A percentile compares a stretch with the other conserved stretches of the same genome.
Conservation (phyloP, 1,140 invertebrate genomes). For the Mercenaria mercenaria region DNA sequence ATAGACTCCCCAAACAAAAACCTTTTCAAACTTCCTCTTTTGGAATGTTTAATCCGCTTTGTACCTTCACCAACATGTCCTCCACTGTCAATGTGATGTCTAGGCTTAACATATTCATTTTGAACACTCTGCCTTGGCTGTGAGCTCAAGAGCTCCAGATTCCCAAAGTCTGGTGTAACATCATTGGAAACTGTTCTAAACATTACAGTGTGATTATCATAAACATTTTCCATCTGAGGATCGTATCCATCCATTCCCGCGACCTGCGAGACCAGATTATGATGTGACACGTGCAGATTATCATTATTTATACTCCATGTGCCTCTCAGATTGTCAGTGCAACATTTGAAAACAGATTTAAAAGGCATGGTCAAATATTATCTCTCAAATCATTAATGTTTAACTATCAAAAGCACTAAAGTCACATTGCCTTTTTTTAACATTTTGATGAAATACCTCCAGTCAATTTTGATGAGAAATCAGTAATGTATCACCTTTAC, state of each 20-base stretch:
- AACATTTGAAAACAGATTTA: constrained; percentile 28
- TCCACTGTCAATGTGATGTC: not conserved
- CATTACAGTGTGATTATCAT: constrained; percentile 33
- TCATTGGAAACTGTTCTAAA: constrained; percentile 30
- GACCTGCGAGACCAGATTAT: constrained; percentile 3
- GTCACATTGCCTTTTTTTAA: not conserved
- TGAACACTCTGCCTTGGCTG: constrained; percentile 5
- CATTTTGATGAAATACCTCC: not conserved
- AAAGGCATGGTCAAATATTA: constrained; percentile 3
- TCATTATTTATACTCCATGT: not conserved
- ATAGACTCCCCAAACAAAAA: not conserved
- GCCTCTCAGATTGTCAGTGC: not conserved
- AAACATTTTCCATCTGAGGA: not conserved
- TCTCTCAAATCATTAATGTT: no score
- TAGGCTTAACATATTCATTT: constrained; percentile 26
- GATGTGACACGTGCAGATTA: not conserved
- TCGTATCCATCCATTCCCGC: constrained; percentile 17
- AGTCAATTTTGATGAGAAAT: not conserved
- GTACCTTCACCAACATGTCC: not conserved
- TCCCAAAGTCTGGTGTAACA: not conserved
- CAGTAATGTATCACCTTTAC: not conserved
- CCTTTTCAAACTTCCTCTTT: constrained; percentile 9
- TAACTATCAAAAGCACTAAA: no score
- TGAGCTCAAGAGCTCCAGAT: constrained; percentile 11
- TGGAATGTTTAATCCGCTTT: not conserved